Percentiles rank a stretch among this genome's conserved stretches.
phyloP scores from a whole-genome alignment of 2,888 invertebrate genomes.

The Ceriagrion tenellum region DNA sequence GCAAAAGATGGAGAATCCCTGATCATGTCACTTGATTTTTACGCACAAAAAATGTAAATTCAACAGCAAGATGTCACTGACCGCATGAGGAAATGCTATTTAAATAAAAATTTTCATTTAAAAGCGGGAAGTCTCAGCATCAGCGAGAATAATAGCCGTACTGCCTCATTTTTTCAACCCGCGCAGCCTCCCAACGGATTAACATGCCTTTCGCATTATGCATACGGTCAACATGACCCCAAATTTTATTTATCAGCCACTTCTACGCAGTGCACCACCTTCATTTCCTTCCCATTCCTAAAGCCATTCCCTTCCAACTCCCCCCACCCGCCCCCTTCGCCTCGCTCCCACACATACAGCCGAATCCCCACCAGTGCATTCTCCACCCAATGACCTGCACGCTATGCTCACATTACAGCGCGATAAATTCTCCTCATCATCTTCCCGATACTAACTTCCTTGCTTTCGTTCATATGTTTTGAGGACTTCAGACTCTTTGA shows the following conservation, averaged over 20 bases:
- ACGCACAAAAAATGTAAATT: neutral
- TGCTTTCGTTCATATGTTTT: neutral
- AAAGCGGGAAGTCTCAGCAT: neutral
- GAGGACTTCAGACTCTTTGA: neutral
- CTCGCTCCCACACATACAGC: neutral
- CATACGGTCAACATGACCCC: slow-evolving; percentile 17
- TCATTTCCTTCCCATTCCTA: neutral
- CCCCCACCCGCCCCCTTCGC: too few species aligned
- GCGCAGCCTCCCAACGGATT: neutral
- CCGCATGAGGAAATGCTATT: neutral
- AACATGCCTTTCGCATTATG: neutral
- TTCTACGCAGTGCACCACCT: neutral
- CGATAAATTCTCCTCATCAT: neutral
- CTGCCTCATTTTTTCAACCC: neutral
- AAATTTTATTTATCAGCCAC: neutral
- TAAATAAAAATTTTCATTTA: neutral
- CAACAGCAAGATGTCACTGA: neutral
- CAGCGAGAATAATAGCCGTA: neutral
- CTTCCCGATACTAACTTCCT: neutral
- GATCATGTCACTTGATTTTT: neutral
- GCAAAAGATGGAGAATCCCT: neutral
- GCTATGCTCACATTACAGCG: neutral
- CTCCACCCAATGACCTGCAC: neutral
- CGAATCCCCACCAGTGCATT: neutral
- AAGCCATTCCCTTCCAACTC: too few species aligned